Evolutionary conservation across 1,140 invertebrate genomes (phyloP), one percentile per base, ranked within the genome.

Genomic region (Trypoxylus dichotomus): DNA sequence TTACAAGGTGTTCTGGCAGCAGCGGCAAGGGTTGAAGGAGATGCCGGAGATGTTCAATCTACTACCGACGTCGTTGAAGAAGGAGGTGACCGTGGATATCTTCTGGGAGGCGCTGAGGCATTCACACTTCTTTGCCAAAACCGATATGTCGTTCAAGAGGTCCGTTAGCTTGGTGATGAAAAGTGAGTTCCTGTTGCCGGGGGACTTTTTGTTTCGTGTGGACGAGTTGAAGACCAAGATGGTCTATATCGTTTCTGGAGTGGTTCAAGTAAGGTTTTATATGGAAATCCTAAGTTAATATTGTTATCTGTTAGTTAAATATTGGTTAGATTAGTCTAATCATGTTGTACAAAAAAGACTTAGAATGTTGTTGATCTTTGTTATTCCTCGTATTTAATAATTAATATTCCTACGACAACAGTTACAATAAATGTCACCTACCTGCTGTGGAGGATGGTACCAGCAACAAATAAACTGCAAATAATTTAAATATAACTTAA

Each of bases 221-320:
- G 86, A 85, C 78, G 83, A 86, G 83, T 86, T 85, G 79, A 88
- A 87, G 81, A 87, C 83, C 76, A 82, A 84, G 81, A 88, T 88
- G 87, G 85, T 87, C 37, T 88, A 86, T 79, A 82, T 88, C 7
- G 87, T 85, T 3, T 86, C 80, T 79, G 87, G 87, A 10, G 86
- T 88, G 19, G 77, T 88, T 25, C 86, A 88, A 80, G 79, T 88
- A 75, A 77, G 87, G 54, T 60, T 13, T 74, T 37, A 37, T 2
- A 0, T 37, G n/a, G n/a, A n/a, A n/a, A n/a, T n/a, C n/a, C n/a
- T n/a, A n/a, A n/a, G n/a, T n/a, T n/a, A n/a, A n/a, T n/a, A n/a
- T n/a, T n/a, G n/a, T n/a, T n/a, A n/a, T n/a, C n/a, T n/a, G n/a
- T n/a, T n/a, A n/a, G n/a, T n/a, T n/a, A n/a, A n/a, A n/a, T n/a